Evolutionary conservation across 1,140 invertebrate genomes (phyloP).

Genomic region (Bombus polaris): DNA sequence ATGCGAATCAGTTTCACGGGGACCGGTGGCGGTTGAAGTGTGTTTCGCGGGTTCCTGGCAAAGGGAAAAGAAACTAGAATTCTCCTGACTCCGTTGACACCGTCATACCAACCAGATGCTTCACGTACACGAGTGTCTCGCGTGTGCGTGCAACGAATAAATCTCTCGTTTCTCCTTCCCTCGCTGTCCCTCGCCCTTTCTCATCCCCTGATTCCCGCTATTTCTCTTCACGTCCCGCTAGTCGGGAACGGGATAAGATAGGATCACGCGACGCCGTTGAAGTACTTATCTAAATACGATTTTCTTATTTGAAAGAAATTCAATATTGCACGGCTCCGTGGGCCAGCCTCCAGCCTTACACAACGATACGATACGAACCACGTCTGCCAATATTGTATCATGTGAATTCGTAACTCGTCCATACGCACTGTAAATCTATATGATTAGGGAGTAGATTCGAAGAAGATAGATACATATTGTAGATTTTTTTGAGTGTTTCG

Average conservation of each 20-base stretch:
- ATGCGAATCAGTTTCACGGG: conserved; percentile 58
- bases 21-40: conserved; percentile 5
- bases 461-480: too few species aligned
- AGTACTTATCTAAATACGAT: conserved; percentile 53
- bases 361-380: background rate
- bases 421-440: background rate
- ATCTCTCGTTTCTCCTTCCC: conserved; percentile 41
- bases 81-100: conserved; percentile 43
- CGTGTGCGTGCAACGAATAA: conserved; percentile 52
- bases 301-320: conserved; percentile 50
- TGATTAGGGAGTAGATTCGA: background rate
- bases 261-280: conserved; percentile 46
- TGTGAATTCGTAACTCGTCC: background rate
- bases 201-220: background rate
- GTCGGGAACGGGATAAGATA: conserved; percentile 52
- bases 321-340: conserved; percentile 16
- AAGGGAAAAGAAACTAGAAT: conserved; percentile 41
- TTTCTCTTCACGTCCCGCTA: conserved; percentile 29
- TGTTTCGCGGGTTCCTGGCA: conserved; percentile 32
- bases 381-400: background rate
- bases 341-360: background rate
- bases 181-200: too few species aligned
- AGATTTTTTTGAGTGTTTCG: background rate
- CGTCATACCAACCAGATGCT: conserved; percentile 35
- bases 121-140: background rate